Conservation (phyloP, 2,797 vertebrate genomes). For the Columba guinea region DNA sequence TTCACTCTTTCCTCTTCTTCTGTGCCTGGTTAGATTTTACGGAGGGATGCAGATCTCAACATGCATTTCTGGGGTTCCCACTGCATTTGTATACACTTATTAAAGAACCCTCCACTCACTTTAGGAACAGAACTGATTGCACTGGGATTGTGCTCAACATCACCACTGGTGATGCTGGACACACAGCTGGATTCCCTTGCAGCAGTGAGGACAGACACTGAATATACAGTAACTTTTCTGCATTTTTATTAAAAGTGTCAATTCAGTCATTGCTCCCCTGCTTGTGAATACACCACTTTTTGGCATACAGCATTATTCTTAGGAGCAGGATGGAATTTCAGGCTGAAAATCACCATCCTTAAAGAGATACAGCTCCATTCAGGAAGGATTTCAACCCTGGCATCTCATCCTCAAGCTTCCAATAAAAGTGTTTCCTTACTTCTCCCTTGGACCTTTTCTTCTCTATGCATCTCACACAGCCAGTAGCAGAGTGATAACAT, state of each 20-base stretch:
- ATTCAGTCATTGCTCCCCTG: background rate
- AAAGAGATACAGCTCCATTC: background rate
- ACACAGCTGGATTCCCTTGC: background rate
- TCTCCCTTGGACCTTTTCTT: background rate
- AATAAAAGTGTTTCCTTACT: background rate
- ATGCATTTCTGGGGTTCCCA: background rate
- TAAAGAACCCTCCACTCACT: background rate
- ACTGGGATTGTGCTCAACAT: background rate
- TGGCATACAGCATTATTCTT: background rate
- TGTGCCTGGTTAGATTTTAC: background rate
- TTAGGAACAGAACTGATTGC: background rate
- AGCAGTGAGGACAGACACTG: background rate
- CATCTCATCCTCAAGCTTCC: background rate
- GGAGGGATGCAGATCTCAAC: background rate
- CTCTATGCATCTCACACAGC: background rate
- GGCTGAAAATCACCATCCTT: background rate
- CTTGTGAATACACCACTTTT: background rate
- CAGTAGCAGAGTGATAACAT: background rate
- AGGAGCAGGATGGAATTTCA: background rate
- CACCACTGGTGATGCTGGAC: fast-evolving
- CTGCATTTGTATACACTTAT: background rate
- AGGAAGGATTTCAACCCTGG: background rate
- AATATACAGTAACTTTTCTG: background rate
- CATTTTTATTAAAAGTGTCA: background rate
- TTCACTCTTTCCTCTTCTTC: background rate